Base-by-base conservation (phyloP, 2,113 vertebrate genomes). In the Crotophaga sulcirostris region DNA sequence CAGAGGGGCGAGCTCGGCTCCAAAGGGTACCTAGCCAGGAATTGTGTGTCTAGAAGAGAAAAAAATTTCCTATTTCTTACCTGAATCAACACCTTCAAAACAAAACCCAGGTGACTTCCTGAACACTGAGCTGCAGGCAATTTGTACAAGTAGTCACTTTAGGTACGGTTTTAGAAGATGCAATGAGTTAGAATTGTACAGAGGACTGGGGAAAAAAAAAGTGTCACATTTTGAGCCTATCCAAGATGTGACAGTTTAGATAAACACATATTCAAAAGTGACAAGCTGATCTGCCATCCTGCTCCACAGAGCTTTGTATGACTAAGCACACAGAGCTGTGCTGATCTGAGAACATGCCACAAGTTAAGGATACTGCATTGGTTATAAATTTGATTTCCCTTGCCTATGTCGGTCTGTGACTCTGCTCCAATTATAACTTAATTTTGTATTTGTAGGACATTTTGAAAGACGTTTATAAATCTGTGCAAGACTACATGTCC, bases 281-380 rank as follows among this genome's bases (percentile, higher is more conserved):
- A 72, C 16, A 54, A 91, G 58, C 66, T 84, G 73, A 56, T 42
- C 52, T 60, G 77, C 52, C 62, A 8, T 33, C 60, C 84, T 52
- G 75, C 72, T 67, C 42, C 91, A 54, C 34, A 75, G 13, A 80
- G 47, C 59, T 79, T 24, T 13, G 14, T 54, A 23, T 3, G 2
- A 16, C 42, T 6, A 9, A 16, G 33, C 7, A 45, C n/a, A 14
- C 17, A 52, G 44, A 76, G 84, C 78, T 67, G 62, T 17, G 4
- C 56, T 18, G 11, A 31, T 33, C 38, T 2, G 7, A 34, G 45
- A 64, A 33, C 34, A 23, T 1, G 0, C 60, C 45, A 23, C 60
- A 40, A 29, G 33, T 33, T 28, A 24, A 3, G 2, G 66, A 16
- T 5, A 29, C 49, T 38, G 34, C 38, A 1, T 0, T 7, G 25